A percentile compares a stretch with the other conserved stretches of the same genome.
Conservation (phyloP, 1,140 invertebrate genomes). For the Drosophila bipectinata region DNA sequence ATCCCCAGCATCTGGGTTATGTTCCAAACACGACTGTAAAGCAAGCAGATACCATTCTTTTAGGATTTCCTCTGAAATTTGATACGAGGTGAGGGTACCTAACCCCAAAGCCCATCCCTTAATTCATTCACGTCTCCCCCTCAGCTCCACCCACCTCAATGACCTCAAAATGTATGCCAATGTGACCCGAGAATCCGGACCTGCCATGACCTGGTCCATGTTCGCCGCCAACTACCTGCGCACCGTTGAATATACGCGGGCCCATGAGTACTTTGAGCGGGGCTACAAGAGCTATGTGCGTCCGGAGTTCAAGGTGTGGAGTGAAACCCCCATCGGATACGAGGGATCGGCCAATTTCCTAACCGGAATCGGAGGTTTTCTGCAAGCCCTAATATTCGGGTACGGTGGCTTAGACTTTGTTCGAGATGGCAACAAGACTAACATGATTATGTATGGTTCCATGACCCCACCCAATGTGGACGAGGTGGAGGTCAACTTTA, state of each 20-base stretch:
- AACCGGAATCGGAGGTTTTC: constrained; percentile 86
- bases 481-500: constrained; percentile 38
- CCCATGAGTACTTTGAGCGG: constrained; percentile 84
- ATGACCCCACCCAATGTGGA: constrained; percentile 49
- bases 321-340: constrained; percentile 84
- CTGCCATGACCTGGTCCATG: constrained; percentile 87
- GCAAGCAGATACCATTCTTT: constrained; percentile 85
- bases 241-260: constrained; percentile 75
- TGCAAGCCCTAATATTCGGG: constrained; percentile 85
- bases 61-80: constrained; percentile 85
- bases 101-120: not conserved
- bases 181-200: constrained; percentile 84
- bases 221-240: constrained; percentile 85
- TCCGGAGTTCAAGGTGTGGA: constrained; percentile 86
- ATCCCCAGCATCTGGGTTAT: constrained; percentile 85
- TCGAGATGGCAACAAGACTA: constrained; percentile 56
- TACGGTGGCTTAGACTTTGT: constrained; percentile 85
- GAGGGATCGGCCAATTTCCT: constrained; percentile 86
- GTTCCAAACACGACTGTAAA: constrained; percentile 84
- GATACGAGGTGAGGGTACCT: constrained; percentile 69
- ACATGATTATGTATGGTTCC: not conserved
- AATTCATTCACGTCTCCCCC: not conserved
- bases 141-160: constrained; percentile 83
- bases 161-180: constrained; percentile 85
- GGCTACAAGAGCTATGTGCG: constrained; percentile 85